Evolutionary conservation across 2,113 vertebrate genomes (phyloP).

Genomic region (Centropus unirufus): DNA sequence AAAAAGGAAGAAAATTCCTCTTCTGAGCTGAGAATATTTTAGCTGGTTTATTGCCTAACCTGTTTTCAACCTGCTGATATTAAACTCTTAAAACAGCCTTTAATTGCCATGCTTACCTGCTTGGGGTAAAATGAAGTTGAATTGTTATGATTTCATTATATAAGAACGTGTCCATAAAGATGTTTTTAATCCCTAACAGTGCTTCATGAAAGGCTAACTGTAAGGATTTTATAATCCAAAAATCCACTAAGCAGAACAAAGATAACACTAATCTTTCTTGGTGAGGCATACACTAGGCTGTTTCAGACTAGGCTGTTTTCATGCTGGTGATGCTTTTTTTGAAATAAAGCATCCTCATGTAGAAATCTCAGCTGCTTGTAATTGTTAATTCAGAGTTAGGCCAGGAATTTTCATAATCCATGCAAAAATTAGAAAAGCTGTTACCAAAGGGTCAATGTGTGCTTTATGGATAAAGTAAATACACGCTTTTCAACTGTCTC

Average conservation of each 20-base stretch:
- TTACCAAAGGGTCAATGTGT: fast-evolving
- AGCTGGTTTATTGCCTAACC: conserved; percentile 32
- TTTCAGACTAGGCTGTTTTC: neutral
- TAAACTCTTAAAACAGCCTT: neutral
- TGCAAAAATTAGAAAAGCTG: neutral
- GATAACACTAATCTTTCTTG: conserved; percentile 51
- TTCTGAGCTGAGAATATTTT: conserved; percentile 27
- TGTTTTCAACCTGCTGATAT: conserved; percentile 19
- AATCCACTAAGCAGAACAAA: conserved; percentile 56
- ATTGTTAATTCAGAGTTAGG: neutral
- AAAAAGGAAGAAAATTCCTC: neutral
- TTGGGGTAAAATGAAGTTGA: conserved; percentile 20
- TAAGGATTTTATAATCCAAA: conserved; percentile 58
- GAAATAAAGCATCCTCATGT: neutral
- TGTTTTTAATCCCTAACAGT: conserved; percentile 33
- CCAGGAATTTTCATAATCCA: neutral
- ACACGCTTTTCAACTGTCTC: neutral
- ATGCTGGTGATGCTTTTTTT: neutral
- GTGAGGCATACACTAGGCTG: neutral
- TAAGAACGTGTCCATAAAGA: neutral
- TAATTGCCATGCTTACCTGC: neutral
- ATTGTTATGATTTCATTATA: conserved; percentile 28
- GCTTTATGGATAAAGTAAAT: neutral
- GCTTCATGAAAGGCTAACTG: conserved; percentile 57
- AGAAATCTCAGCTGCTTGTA: neutral